These are phyloP conservation scores for Clytia hemisphaerica DNA, from an alignment of 30 jellyfish, hydroid and myxozoan species.

Conservation along the genomic window DNA sequence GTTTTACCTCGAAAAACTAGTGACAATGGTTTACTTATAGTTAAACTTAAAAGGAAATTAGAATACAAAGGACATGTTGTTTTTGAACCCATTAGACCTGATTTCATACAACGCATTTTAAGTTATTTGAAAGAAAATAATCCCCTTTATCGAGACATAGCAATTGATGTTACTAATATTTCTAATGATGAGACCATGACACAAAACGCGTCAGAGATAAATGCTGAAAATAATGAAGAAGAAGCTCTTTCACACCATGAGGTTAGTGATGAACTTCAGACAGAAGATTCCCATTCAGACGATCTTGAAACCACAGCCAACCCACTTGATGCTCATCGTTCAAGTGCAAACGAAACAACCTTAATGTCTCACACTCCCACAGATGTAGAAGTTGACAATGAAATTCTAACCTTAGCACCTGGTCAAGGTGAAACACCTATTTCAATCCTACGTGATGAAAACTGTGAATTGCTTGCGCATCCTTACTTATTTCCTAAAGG, in stretches of 20 bases:
- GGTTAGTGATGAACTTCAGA: too few relatives aligned
- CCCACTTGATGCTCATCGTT: not conserved
- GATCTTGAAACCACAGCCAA: too few relatives aligned
- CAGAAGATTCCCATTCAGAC: too few relatives aligned
- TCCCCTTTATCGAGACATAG: not conserved
- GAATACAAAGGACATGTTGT: too few relatives aligned
- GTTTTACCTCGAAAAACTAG: too few relatives aligned
- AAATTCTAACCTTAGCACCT: constrained; percentile 7
- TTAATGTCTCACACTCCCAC: too few relatives aligned
- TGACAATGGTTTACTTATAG: too few relatives aligned
- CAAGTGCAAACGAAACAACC: not conserved
- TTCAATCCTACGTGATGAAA: not conserved
- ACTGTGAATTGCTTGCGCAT: constrained; percentile 10
- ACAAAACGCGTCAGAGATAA: not conserved
- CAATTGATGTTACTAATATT: not conserved
- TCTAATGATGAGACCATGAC: not conserved
- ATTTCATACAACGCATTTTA: too few relatives aligned
- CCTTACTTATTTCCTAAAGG: constrained; percentile 29
- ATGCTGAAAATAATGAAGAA: not conserved
- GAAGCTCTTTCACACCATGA: not conserved
- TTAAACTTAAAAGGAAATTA: too few relatives aligned
- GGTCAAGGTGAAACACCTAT: not conserved
- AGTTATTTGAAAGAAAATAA: not conserved
- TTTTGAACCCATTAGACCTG: too few relatives aligned
- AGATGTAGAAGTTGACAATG: not conserved